Percentiles rank a stretch among this genome's conserved stretches.
These are phyloP conservation scores for Megathymus violae DNA, from an alignment of 1,140 invertebrate species.

Conservation along the genomic window DNA sequence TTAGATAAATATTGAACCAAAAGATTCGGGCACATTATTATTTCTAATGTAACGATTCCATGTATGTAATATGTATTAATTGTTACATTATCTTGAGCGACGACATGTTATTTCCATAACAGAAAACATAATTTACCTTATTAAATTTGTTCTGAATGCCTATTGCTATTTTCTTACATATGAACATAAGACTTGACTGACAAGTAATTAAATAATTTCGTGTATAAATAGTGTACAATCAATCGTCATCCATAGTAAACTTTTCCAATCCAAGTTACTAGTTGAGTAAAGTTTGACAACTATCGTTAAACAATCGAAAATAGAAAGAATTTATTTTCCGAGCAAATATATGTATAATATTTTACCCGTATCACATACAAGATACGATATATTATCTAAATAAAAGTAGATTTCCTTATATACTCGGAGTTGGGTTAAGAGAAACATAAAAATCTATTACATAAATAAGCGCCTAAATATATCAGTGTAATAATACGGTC, in stretches of 20 bases:
- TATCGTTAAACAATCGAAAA: slow-evolving; percentile 1
- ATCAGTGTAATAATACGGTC: too few species aligned
- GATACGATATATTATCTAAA: slow-evolving; percentile 30
- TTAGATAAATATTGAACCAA: too few species aligned
- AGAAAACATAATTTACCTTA: too few species aligned
- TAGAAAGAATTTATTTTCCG: slow-evolving; percentile 5
- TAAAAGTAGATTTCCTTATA: slow-evolving; percentile 15
- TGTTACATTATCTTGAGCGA: too few species aligned
- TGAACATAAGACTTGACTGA: neutral
- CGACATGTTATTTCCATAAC: too few species aligned
- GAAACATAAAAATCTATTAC: too few species aligned
- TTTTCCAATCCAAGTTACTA: slow-evolving; percentile 4
- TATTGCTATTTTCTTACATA: neutral
- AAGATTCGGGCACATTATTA: too few species aligned
- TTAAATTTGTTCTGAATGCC: too few species aligned
- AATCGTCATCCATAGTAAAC: neutral
- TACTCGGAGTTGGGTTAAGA: too few species aligned
- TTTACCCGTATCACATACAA: slow-evolving; percentile 11
- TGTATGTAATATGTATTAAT: too few species aligned
- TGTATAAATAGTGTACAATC: neutral
- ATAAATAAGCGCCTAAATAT: too few species aligned
- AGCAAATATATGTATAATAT: slow-evolving; percentile 18
- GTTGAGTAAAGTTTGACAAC: slow-evolving; percentile 20
- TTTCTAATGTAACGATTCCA: too few species aligned
- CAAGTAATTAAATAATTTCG: slow-evolving; percentile 7